These are phyloP conservation scores for Galeopsomyia nigrocyanea DNA, from an alignment of 2,888 invertebrate species.

Conservation along the genomic window DNA sequence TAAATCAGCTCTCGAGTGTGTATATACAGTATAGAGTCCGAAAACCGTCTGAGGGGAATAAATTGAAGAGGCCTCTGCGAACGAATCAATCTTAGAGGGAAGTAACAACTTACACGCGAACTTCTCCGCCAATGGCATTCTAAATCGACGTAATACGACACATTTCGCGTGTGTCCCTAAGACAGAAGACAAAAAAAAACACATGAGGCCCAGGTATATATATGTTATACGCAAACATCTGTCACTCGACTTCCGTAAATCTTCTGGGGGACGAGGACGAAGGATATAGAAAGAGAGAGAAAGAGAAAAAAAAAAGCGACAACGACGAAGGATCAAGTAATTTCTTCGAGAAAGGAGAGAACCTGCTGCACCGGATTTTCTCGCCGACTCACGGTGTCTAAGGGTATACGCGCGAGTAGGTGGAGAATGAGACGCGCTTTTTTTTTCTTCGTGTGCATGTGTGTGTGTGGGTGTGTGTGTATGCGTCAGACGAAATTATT, in stretches of 20 bases:
- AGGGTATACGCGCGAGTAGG: conserved; percentile 38
- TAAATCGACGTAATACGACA: no score
- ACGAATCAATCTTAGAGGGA: no score
- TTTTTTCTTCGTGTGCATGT: no score
- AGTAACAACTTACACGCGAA: no score
- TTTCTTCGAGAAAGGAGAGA: not conserved
- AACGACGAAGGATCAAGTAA: conserved; percentile 8
- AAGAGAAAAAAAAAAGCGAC: conserved; percentile 10
- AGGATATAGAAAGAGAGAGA: conserved; percentile 3
- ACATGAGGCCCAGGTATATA: no score
- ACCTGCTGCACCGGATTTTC: conserved; percentile 44
- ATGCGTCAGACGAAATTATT: conserved; percentile 16
- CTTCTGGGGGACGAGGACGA: not conserved
- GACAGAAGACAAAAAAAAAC: no score
- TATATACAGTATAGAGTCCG: no score
- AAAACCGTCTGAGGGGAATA: no score
- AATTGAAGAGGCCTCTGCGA: no score
- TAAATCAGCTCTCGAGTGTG: no score
- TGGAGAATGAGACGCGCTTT: not conserved
- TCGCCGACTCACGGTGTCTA: conserved; percentile 52
- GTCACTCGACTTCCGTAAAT: conserved; percentile 32
- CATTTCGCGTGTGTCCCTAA: no score
- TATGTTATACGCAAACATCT: not conserved
- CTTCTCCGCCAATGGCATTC: no score
- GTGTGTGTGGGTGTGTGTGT: not conserved